Evolutionary conservation across 2,797 vertebrate species (phyloP), one percentile per base, ranked within the genome.

Genomic region (Eidolon dupreanum): DNA sequence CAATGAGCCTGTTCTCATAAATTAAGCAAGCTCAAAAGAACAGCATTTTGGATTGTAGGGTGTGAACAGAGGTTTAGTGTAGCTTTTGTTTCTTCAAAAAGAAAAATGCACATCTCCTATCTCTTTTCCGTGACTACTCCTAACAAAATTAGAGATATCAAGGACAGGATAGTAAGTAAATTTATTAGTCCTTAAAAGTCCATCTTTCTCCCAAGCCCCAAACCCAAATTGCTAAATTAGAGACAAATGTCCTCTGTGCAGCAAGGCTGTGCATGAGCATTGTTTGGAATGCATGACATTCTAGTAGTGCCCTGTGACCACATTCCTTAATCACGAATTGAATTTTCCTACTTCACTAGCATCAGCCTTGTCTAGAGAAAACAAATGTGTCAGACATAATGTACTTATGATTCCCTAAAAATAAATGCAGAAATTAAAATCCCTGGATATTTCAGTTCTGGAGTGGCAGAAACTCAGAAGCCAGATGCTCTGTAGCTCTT

Each of bases 341-440:
- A 22, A 66, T 68, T 87, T 61, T 70, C 33, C 55, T 73, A 81
- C 79, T 93, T 92, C 43, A 57, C 49, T 74, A 61, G 31, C 84
- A 49, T 86, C 41, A 94, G 49, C 19, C 38, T 84, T 88, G 93
- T 38, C 57, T 88, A 84, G 84, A 95, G 63, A 97, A 95, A 93
- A 88, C 15, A 43, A 92, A 93, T 88, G 82, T 94, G 93, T 93
- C 90, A 97, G 95, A 95, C 68, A 65, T 88, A 74, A 90, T 90
- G 85, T 90, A 65, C 82, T 95, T 90, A 63, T 93, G 68, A 86
- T 88, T 90, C 38, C 28, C 93, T 93, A 95, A 96, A 95, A 96
- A 93, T 97, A 97, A 94, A 83, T 83, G 77, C 81, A 92, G 61
- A 96, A 93, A 94, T 93, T 77, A 96, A 96, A 96, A 95, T 96